Percentiles rank a stretch among this genome's conserved stretches.
These are phyloP conservation scores for Scomber colias DNA, from an alignment of 2,113 vertebrate genomes.

Conservation along the genomic window DNA sequence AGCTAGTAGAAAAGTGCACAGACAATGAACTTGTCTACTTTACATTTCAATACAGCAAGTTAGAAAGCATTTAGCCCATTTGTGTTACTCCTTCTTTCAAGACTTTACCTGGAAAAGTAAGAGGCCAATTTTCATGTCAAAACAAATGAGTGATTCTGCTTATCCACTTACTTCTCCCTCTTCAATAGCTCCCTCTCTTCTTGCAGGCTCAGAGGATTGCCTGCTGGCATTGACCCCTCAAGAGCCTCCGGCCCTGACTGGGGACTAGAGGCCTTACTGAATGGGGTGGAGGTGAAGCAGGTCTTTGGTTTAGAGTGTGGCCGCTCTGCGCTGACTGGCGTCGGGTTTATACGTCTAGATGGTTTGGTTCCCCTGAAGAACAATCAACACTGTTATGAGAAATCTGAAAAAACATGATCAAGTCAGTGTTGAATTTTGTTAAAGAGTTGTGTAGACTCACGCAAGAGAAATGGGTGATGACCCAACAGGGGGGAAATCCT, in stretches of 20 bases:
- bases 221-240: conserved; percentile 63
- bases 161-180: conserved; percentile 89
- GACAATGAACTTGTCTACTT: not conserved
- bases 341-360: conserved; percentile 96
- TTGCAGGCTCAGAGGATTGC: conserved; percentile 85
- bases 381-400: not conserved
- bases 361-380: conserved; percentile 89
- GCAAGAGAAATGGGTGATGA: conserved; percentile 79
- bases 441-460: conserved; percentile 79
- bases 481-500: conserved; percentile 96
- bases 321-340: conserved; percentile 92
- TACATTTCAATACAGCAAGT: not conserved
- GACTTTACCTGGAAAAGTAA: not conserved
- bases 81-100: not conserved
- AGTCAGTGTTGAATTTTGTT: not conserved
- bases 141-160: not conserved
- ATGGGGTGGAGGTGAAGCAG: conserved; percentile 96
- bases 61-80: not conserved
- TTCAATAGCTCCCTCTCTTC: conserved; percentile 96
- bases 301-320: conserved; percentile 94
- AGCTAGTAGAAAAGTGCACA: not conserved
- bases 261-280: conserved; percentile 85
- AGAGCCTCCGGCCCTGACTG: conserved; percentile 76
- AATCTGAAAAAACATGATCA: not conserved
- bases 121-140: not conserved